Percentiles rank a stretch among this genome's conserved stretches.
Conservation (phyloP, 1,140 invertebrate species). For the Aphelinus certus region DNA sequence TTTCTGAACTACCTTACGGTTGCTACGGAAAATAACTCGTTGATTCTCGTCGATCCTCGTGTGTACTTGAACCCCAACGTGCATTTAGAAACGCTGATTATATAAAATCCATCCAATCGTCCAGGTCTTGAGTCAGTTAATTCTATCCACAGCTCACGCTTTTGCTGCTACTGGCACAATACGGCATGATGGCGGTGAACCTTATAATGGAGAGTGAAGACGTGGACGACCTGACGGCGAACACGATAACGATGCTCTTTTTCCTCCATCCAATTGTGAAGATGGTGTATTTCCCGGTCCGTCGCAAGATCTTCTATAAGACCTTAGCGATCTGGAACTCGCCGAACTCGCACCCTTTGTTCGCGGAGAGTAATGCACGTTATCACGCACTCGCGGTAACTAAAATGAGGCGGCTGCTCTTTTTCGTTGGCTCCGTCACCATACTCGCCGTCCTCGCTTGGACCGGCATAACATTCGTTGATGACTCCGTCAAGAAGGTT, state of each 20-base stretch:
- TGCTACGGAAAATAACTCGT: no score
- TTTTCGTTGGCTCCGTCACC: slow-evolving; percentile 73
- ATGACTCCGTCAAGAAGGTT: slow-evolving; percentile 75
- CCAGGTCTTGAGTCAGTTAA: no score
- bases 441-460: slow-evolving; percentile 71
- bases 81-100: no score
- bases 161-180: slow-evolving; percentile 73
- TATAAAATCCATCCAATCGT: no score
- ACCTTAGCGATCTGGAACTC: slow-evolving; percentile 82
- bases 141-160: slow-evolving; percentile 64
- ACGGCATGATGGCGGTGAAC: slow-evolving; percentile 72
- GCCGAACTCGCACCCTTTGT: slow-evolving; percentile 82
- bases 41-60: no score
- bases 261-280: slow-evolving; percentile 82
- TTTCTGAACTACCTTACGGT: no score
- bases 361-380: slow-evolving; percentile 81
- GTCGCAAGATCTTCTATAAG: slow-evolving; percentile 80
- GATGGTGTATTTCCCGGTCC: slow-evolving; percentile 75
- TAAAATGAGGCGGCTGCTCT: slow-evolving; percentile 79
- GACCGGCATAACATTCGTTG: slow-evolving; percentile 81
- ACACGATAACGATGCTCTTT: slow-evolving; percentile 83
- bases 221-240: slow-evolving; percentile 81
- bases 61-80: no score
- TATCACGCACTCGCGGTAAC: slow-evolving; percentile 78
- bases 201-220: slow-evolving; percentile 77